Conservation (phyloP, 1,140 invertebrate species). For the Apocrypta bakeri region DNA sequence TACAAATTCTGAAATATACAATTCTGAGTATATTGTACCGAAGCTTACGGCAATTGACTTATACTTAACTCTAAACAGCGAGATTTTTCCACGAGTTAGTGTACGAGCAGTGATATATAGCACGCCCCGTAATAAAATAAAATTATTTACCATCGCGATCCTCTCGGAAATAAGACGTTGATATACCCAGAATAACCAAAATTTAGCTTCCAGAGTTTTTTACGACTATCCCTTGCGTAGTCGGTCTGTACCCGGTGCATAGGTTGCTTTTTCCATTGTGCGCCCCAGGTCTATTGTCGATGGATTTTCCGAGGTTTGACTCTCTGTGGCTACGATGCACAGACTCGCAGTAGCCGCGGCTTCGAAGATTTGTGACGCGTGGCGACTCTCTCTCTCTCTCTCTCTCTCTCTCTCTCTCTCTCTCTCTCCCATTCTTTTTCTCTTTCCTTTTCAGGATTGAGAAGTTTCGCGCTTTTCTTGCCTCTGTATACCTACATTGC, state of each 20-base stretch:
- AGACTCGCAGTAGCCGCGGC: not conserved
- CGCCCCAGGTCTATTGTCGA: slow-evolving; percentile 45
- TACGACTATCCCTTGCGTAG: not conserved
- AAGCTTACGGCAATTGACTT: too few relatives aligned
- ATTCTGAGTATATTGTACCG: too few relatives aligned
- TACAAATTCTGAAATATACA: too few relatives aligned
- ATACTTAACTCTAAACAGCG: too few relatives aligned
- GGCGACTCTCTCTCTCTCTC: slow-evolving; percentile 3
- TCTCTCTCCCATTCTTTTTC: not conserved
- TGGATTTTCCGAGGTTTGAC: slow-evolving; percentile 55
- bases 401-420: not conserved
- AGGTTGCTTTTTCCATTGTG: slow-evolving; percentile 39
- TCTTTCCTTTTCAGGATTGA: slow-evolving; percentile 51
- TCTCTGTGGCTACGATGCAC: slow-evolving; percentile 42
- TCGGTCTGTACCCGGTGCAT: not conserved
- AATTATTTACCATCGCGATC: not conserved
- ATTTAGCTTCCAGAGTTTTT: slow-evolving; percentile 1
- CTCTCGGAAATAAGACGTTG: slow-evolving; percentile 9
- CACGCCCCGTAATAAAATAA: not conserved
- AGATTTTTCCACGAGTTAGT: not conserved
- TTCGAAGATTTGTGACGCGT: slow-evolving; percentile 57
- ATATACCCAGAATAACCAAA: slow-evolving; percentile 23
- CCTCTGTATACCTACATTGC: not conserved
- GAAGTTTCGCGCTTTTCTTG: slow-evolving; percentile 52
- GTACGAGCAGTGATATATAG: not conserved